Evolutionary conservation across 2,797 vertebrate genomes (phyloP).

Genomic region (Coluber constrictor): DNA sequence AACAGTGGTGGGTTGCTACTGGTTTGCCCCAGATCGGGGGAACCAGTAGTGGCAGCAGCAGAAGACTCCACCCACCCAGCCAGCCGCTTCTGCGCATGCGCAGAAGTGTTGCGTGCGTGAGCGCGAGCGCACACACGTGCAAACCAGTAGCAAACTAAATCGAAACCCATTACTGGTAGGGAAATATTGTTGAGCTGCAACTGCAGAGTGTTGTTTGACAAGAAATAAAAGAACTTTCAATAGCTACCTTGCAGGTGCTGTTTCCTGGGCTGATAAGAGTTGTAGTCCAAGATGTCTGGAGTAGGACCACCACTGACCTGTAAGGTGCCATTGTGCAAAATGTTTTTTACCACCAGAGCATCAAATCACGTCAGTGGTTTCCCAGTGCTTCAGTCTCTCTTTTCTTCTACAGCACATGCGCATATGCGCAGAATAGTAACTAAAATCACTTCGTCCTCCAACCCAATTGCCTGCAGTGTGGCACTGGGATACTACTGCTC

Average conservation of each 20-base stretch:
- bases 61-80: too few relatives aligned
- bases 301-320: neutral
- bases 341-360: neutral
- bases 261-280: neutral
- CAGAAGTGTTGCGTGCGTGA: too few relatives aligned
- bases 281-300: neutral
- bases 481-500: neutral
- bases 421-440: neutral
- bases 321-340: neutral
- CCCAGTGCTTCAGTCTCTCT: neutral
- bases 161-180: neutral
- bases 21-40: too few relatives aligned
- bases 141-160: too few relatives aligned
- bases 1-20: too few relatives aligned
- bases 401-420: neutral
- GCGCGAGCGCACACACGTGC: too few relatives aligned
- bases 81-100: too few relatives aligned
- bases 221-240: neutral
- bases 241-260: neutral
- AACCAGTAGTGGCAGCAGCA: too few relatives aligned
- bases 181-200: rapidly evolving
- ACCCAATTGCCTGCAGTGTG: neutral
- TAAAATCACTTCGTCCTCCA: neutral
- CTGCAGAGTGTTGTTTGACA: neutral
- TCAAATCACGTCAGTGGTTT: neutral